Evolutionary conservation across 2,113 vertebrate genomes (phyloP).

Genomic region (Lichenostomus cassidix): DNA sequence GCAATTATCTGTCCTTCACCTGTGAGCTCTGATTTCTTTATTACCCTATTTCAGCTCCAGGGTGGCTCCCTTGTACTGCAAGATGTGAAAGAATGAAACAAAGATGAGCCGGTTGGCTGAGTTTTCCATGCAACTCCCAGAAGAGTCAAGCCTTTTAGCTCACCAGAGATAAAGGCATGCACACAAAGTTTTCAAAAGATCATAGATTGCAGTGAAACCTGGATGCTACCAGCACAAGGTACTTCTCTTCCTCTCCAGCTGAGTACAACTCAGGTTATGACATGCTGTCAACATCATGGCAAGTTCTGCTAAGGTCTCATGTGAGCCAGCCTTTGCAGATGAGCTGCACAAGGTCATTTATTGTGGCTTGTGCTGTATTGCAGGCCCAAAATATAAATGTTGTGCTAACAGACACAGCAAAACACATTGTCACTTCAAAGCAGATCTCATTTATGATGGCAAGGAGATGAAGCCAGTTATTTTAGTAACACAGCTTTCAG

Average conservation of each 20-base stretch:
- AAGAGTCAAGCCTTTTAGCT: neutral
- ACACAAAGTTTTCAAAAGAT: neutral
- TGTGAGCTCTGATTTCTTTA: neutral
- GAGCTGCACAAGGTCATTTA: neutral
- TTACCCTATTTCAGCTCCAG: neutral
- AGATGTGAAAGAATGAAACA: neutral
- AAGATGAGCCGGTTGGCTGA: neutral
- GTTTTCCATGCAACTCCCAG: neutral
- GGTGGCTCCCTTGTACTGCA: neutral
- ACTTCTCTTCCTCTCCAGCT: neutral
- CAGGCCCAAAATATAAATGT: neutral
- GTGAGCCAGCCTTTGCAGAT: neutral
- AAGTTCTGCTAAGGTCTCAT: neutral
- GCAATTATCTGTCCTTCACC: neutral
- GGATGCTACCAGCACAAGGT: neutral
- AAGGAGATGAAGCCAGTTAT: neutral
- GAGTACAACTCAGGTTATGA: neutral
- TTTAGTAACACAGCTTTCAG: neutral
- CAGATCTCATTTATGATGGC: neutral
- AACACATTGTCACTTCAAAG: neutral
- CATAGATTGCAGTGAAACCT: neutral
- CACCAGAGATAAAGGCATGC: neutral
- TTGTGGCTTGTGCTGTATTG: rapidly evolving
- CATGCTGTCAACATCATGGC: neutral
- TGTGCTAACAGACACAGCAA: neutral